These are phyloP conservation scores for Osmerus eperlanus DNA, from an alignment of 2,113 vertebrate species.

Conservation along the genomic window DNA sequence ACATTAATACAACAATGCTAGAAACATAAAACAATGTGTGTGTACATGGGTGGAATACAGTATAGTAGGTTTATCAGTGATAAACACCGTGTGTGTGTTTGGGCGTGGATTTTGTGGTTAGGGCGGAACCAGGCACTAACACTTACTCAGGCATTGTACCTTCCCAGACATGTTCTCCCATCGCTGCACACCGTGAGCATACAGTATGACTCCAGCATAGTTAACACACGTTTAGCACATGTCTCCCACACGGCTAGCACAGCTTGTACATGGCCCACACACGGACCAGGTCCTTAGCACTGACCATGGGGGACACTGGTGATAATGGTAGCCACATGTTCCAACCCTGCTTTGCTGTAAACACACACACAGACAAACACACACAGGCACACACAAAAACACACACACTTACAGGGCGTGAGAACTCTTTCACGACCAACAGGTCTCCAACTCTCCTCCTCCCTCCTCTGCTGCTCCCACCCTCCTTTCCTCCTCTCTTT, in stretches of 20 bases:
- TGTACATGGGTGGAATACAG: no score
- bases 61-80: no score
- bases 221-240: constrained; percentile 19
- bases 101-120: no score
- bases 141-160: no score
- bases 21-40: no score
- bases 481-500: constrained; percentile 1
- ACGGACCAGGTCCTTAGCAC: constrained; percentile 40
- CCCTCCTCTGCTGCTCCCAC: neutral
- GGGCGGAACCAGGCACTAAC: no score
- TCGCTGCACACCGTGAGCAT: neutral
- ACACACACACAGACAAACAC: constrained; percentile 34
- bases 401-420: constrained; percentile 29
- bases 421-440: constrained; percentile 22
- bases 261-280: constrained; percentile 4
- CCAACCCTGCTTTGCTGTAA: constrained; percentile 58
- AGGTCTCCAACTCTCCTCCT: neutral
- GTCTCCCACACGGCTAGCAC: constrained; percentile 31
- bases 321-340: constrained; percentile 72
- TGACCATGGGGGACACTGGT: constrained; percentile 53
- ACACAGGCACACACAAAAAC: constrained; percentile 29
- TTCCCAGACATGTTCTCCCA: no score
- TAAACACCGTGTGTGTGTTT: no score
- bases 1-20: no score
- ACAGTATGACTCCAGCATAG: neutral